Evolutionary conservation across 2,113 vertebrate genomes (phyloP).

Genomic region (Eulemur rufifrons): DNA sequence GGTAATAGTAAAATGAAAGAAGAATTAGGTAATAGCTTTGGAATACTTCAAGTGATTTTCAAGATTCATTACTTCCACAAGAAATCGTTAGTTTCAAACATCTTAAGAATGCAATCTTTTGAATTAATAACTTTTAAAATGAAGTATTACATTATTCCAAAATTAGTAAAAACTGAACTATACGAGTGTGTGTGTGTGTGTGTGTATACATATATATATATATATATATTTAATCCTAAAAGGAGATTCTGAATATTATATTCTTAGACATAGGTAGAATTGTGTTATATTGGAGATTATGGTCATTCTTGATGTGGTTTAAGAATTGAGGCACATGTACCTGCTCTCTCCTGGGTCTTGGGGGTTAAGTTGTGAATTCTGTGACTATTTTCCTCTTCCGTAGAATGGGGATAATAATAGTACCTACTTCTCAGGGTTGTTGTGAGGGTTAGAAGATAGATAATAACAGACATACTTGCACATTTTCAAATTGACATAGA

Average conservation of each 20-base stretch:
- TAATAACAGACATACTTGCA: background rate
- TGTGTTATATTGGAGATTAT: background rate
- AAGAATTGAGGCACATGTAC: background rate
- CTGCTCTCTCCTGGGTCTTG: background rate
- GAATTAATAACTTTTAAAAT: slow-evolving; percentile 22
- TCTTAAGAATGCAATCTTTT: background rate
- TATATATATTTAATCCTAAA: background rate
- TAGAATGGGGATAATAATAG: background rate
- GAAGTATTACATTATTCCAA: background rate
- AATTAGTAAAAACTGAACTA: background rate
- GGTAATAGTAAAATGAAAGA: background rate
- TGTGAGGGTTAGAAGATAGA: background rate
- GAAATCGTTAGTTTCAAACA: slow-evolving; percentile 13
- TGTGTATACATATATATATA: background rate
- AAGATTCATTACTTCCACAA: background rate
- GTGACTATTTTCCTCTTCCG: background rate
- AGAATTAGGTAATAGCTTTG: slow-evolving; percentile 9
- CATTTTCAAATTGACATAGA: background rate
- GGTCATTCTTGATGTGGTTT: background rate
- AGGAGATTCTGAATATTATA: background rate
- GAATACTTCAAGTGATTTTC: slow-evolving; percentile 5
- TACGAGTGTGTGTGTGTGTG: too few species aligned
- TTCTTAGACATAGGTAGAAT: background rate
- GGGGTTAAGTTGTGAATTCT: background rate
- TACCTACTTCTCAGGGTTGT: background rate